Evolutionary conservation across 2,888 invertebrate genomes (phyloP).

Genomic region (Leptothorax acervorum): DNA sequence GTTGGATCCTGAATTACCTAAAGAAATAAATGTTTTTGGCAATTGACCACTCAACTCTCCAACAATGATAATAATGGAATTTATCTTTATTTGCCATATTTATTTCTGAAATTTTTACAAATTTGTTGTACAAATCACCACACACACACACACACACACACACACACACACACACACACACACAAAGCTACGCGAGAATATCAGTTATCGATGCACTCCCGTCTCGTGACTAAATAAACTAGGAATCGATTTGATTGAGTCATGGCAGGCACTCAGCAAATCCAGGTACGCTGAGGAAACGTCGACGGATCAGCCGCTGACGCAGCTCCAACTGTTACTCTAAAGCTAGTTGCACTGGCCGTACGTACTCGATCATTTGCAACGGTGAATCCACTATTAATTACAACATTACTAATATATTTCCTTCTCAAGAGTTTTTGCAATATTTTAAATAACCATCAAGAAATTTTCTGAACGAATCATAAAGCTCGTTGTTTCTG

Average conservation of each 20-base stretch:
- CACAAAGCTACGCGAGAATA: neutral
- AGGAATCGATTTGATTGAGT: slow-evolving; percentile 57
- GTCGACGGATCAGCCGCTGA: slow-evolving; percentile 46
- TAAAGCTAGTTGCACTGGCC: slow-evolving; percentile 14
- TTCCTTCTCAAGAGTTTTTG: neutral
- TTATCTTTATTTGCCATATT: slow-evolving; percentile 9
- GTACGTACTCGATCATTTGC: slow-evolving; percentile 15
- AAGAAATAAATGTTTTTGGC: neutral
- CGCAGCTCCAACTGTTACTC: slow-evolving; percentile 46
- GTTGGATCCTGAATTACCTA: neutral
- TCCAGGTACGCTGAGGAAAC: slow-evolving; percentile 42
- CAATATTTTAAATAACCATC: neutral
- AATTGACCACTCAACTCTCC: neutral
- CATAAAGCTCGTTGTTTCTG: neutral
- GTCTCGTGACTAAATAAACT: slow-evolving; percentile 59
- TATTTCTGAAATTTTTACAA: slow-evolving; percentile 12
- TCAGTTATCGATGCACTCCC: slow-evolving; percentile 13
- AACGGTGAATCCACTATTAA: slow-evolving; percentile 19
- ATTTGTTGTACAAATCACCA: neutral
- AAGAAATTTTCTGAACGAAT: neutral
- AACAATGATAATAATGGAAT: slow-evolving; percentile 9
- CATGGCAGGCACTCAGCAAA: slow-evolving; percentile 48
- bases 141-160: neutral
- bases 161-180: no score
- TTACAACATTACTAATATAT: slow-evolving; percentile 10